Conservation (phyloP, 2,113 vertebrate species). For the Lates calcarifer region DNA sequence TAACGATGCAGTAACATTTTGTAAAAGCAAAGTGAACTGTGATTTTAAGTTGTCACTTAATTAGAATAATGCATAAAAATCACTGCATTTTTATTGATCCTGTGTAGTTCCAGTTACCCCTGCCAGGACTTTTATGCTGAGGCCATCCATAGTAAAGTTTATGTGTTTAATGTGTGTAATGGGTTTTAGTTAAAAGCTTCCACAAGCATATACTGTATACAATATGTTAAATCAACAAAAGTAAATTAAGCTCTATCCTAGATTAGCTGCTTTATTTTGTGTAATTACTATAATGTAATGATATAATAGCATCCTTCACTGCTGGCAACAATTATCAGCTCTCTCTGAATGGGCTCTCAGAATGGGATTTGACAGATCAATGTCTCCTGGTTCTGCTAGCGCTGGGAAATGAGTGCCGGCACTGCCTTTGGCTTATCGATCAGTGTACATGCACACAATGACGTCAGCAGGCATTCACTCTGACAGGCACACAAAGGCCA, state of each 20-base stretch:
- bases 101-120: neutral
- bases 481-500: conserved; percentile 59
- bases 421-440: conserved; percentile 69
- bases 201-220: neutral
- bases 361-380: conserved; percentile 61
- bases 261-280: conserved; percentile 32
- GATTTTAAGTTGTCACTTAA: conserved; percentile 1
- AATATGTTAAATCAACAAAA: conserved; percentile 19
- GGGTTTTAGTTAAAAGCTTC: conserved; percentile 5
- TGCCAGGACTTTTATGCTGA: conserved; percentile 17
- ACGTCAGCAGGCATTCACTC: conserved; percentile 61
- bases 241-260: conserved; percentile 3
- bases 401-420: conserved; percentile 39
- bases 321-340: conserved; percentile 37
- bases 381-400: conserved; percentile 40
- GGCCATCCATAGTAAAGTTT: neutral
- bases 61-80: conserved; percentile 10
- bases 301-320: conserved; percentile 25
- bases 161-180: conserved; percentile 23
- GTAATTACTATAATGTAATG: conserved; percentile 18
- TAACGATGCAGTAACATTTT: neutral
- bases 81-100: conserved; percentile 12
- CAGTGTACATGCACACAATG: conserved; percentile 48
- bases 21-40: neutral
- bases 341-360: conserved; percentile 42